phyloP scores from a whole-genome alignment of 2,797 vertebrate genomes.

The Sparus aurata region DNA sequence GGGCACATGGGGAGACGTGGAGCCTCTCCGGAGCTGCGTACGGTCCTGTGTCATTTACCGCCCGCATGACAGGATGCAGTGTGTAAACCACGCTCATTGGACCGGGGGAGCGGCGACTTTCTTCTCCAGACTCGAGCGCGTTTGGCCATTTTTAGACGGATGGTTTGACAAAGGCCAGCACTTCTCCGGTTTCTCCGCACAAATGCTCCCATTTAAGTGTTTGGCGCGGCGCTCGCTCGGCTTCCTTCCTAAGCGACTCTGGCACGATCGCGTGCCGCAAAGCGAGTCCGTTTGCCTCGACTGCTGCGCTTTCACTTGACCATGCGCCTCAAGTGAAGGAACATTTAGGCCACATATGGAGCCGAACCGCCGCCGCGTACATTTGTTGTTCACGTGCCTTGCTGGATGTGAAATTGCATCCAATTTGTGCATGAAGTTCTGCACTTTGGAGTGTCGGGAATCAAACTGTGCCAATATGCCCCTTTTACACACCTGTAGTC shows the following conservation, averaged over 20 bases:
- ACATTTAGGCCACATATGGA: slow-evolving; percentile 84
- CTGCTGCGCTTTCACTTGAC: slow-evolving; percentile 65
- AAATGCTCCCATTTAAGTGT: slow-evolving; percentile 78
- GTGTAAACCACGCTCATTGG: slow-evolving; percentile 46
- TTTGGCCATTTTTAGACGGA: slow-evolving; percentile 68
- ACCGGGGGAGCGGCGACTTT: slow-evolving; percentile 44
- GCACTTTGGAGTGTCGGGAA: slow-evolving; percentile 25
- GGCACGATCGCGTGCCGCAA: slow-evolving; percentile 57
- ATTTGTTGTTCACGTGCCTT: slow-evolving; percentile 67
- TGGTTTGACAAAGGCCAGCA: slow-evolving; percentile 73
- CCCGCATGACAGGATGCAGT: slow-evolving; percentile 47
- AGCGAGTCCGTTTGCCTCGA: slow-evolving; percentile 62
- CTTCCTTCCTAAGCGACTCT: slow-evolving; percentile 53
- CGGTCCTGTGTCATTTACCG: slow-evolving; percentile 55
- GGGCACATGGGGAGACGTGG: slow-evolving; percentile 55
- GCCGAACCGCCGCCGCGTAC: slow-evolving; percentile 48
- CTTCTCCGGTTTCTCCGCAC: slow-evolving; percentile 52
- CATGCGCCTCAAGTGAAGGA: slow-evolving; percentile 66
- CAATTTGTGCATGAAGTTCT: slow-evolving; percentile 53
- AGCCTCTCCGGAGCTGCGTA: slow-evolving; percentile 47
- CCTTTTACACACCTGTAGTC: slow-evolving; percentile 26
- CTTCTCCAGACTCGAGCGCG: slow-evolving; percentile 46
- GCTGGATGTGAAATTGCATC: slow-evolving; percentile 76
- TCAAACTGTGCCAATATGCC: slow-evolving; percentile 22
- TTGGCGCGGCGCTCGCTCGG: slow-evolving; percentile 37